Evolutionary conservation across 2,113 vertebrate species (phyloP).

Genomic region (Anolis carolinensis): DNA sequence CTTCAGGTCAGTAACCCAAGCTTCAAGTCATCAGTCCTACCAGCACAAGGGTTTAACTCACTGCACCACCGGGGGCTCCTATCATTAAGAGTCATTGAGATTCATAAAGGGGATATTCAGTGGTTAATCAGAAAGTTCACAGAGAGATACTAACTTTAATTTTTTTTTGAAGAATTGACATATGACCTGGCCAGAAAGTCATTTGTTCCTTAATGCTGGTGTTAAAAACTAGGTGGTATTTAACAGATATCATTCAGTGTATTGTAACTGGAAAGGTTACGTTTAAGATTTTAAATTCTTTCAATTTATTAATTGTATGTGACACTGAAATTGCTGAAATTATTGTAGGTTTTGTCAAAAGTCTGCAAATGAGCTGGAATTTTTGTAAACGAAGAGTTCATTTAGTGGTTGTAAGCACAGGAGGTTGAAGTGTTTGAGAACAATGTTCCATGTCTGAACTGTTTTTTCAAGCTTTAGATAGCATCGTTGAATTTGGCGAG

Average conservation of each 20-base stretch:
- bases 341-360: background rate
- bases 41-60: no score
- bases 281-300: background rate
- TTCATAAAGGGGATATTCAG: background rate
- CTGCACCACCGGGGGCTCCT: no score
- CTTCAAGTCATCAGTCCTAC: no score
- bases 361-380: background rate
- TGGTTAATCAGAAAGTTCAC: background rate
- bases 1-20: no score
- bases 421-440: background rate
- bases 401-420: background rate
- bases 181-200: background rate
- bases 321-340: background rate
- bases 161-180: background rate
- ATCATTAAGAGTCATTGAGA: no score
- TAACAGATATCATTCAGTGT: background rate
- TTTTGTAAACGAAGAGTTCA: background rate
- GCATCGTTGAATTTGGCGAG: background rate
- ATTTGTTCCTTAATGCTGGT: background rate
- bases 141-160: background rate
- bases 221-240: no score
- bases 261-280: background rate
- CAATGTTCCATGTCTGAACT: background rate
- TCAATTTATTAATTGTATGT: background rate
- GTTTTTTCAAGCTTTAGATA: background rate